phyloP scores from a whole-genome alignment of 2,797 vertebrate species.

The Scolopax rusticola region DNA sequence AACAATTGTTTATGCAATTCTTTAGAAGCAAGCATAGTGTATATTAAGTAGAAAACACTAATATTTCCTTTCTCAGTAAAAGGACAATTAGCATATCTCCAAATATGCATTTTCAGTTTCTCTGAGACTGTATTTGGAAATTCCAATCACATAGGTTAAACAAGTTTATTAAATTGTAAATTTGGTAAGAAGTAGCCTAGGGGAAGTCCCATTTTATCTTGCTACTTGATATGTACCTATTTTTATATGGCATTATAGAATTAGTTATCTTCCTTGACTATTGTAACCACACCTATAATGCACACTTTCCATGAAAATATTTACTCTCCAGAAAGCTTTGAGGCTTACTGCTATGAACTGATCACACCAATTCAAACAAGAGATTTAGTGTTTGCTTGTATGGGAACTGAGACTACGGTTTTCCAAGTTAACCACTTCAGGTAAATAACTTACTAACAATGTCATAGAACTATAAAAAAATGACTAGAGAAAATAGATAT shows the following conservation, averaged over 20 bases:
- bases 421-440: neutral
- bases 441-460: neutral
- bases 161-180: neutral
- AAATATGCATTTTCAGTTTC: neutral
- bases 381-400: neutral
- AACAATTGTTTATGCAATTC: neutral
- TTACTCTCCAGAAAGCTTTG: neutral
- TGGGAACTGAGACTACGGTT: neutral
- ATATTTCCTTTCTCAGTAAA: neutral
- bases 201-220: neutral
- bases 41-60: neutral
- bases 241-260: neutral
- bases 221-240: neutral
- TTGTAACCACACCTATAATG: neutral
- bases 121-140: neutral
- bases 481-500: neutral
- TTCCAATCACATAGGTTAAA: neutral
- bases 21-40: neutral
- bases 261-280: neutral
- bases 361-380: neutral
- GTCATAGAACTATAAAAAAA: neutral
- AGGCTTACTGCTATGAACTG: neutral
- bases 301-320: neutral
- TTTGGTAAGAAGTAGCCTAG: neutral
- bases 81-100: neutral